These are phyloP conservation scores for Andrena chrysosceles DNA, from an alignment of 2,888 invertebrate genomes.

Conservation along the genomic window DNA sequence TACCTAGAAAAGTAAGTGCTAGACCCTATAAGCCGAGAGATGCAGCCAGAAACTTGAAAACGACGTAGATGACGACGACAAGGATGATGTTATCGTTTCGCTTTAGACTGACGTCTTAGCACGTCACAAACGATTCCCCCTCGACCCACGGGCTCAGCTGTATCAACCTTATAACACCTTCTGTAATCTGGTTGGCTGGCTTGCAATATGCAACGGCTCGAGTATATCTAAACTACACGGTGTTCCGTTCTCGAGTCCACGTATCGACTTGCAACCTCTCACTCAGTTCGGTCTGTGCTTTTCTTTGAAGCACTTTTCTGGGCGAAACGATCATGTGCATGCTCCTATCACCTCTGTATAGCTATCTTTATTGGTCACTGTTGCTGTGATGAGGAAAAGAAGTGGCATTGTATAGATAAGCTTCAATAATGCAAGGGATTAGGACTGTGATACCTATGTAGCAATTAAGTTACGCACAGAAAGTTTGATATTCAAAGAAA, in stretches of 20 bases:
- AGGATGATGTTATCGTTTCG: constrained; percentile 62
- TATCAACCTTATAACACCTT: constrained; percentile 78
- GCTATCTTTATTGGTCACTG: constrained; percentile 38
- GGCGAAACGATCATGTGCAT: constrained; percentile 23
- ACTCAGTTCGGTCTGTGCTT: constrained; percentile 5
- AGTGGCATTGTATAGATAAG: background rate
- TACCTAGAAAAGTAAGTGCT: constrained; percentile 8
- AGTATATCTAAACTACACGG: constrained; percentile 71
- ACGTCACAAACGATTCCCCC: constrained; percentile 79
- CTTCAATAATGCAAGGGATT: background rate
- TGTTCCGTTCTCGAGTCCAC: constrained; percentile 39
- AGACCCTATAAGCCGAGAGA: constrained; percentile 65
- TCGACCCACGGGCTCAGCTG: constrained; percentile 56
- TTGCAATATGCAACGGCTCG: constrained; percentile 67
- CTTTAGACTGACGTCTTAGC: constrained; percentile 77
- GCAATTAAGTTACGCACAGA: background rate
- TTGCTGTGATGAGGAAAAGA: background rate
- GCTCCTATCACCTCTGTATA: constrained; percentile 8
- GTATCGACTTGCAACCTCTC: constrained; percentile 27
- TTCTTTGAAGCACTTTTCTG: constrained; percentile 10
- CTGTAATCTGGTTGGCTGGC: constrained; percentile 67
- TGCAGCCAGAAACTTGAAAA: constrained; percentile 72
- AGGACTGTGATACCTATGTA: background rate
- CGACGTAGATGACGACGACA: constrained; percentile 60
- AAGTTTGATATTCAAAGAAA: no score